Percentiles rank a stretch among this genome's conserved stretches.
These are phyloP conservation scores for Drosophila lowei DNA, from an alignment of 1,140 invertebrate species.

Conservation along the genomic window DNA sequence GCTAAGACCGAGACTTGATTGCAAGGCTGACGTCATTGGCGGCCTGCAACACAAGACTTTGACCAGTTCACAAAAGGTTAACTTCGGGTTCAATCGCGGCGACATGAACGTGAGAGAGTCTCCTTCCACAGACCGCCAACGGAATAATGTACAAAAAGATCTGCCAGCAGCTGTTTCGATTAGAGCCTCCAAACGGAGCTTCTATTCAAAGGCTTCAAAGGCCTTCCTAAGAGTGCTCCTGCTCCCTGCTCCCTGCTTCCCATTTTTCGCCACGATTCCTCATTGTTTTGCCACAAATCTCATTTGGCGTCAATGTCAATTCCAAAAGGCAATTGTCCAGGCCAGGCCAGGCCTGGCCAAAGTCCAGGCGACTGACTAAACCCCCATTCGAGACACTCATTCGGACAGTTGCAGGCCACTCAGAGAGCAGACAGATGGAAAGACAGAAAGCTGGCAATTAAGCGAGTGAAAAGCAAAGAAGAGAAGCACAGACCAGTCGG, in stretches of 20 bases:
- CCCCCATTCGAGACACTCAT: slow-evolving; percentile 32
- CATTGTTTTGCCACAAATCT: slow-evolving; percentile 39
- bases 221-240: too few species aligned
- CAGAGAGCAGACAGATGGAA: slow-evolving; percentile 6
- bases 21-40: slow-evolving; percentile 35
- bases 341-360: slow-evolving; percentile 20
- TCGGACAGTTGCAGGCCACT: slow-evolving; percentile 53
- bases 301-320: slow-evolving; percentile 51
- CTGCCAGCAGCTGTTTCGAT: slow-evolving; percentile 25
- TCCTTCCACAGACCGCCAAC: slow-evolving; percentile 1
- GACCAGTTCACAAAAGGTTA: slow-evolving; percentile 74
- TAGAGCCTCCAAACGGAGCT: slow-evolving; percentile 28
- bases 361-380: slow-evolving; percentile 29
- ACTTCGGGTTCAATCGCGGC: slow-evolving; percentile 33
- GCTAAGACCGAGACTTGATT: slow-evolving; percentile 20
- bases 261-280: not conserved
- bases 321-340: slow-evolving; percentile 44
- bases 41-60: slow-evolving; percentile 26
- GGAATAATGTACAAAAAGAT: slow-evolving; percentile 16
- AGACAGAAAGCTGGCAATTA: slow-evolving; percentile 62
- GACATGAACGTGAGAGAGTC: slow-evolving; percentile 68
- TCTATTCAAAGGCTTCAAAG: too few species aligned
- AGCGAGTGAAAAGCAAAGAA: slow-evolving; percentile 56
- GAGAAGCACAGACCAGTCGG: not conserved
- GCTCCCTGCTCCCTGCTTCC: not conserved